Percentiles rank a stretch among this genome's conserved stretches.
Evolutionary conservation across 2,888 invertebrate species (phyloP).

Genomic region (Cephus sareptanus): DNA sequence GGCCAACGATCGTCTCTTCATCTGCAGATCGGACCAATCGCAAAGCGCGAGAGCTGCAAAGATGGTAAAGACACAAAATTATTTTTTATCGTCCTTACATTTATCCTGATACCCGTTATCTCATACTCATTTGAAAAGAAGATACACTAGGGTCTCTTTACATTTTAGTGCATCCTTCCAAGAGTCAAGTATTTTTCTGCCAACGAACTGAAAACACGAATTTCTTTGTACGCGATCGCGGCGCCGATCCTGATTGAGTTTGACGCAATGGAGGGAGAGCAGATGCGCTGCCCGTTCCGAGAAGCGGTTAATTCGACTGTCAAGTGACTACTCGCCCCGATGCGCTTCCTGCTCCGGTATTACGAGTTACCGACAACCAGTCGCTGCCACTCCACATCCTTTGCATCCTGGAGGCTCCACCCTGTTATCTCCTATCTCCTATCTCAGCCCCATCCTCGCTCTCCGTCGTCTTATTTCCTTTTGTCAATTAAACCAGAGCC

Average conservation of each 20-base stretch:
- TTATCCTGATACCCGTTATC: not conserved
- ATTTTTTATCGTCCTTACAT: not conserved
- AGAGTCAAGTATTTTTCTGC: not conserved
- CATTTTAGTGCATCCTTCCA: not conserved
- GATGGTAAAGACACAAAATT: not conserved
- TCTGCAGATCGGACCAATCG: constrained; percentile 88
- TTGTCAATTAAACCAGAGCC: not conserved
- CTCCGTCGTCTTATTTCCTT: not conserved
- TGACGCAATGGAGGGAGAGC: constrained; percentile 2
- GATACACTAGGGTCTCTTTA: not conserved
- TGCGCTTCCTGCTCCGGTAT: constrained; percentile 52
- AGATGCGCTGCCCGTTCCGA: constrained; percentile 32
- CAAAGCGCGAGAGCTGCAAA: constrained; percentile 84
- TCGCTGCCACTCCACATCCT: not conserved
- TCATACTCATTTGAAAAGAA: not conserved
- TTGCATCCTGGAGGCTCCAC: not conserved
- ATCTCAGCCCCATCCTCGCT: not conserved
- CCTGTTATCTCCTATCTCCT: not conserved
- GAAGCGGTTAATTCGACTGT: constrained; percentile 51
- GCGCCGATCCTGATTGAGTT: not conserved
- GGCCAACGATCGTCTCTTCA: constrained; percentile 81
- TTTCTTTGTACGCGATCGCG: not conserved
- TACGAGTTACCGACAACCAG: constrained; percentile 34
- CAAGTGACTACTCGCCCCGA: constrained; percentile 40
- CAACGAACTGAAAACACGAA: not conserved